Base-by-base conservation (phyloP, 2,888 invertebrate genomes). In the Sphaeridia pumilis region DNA sequence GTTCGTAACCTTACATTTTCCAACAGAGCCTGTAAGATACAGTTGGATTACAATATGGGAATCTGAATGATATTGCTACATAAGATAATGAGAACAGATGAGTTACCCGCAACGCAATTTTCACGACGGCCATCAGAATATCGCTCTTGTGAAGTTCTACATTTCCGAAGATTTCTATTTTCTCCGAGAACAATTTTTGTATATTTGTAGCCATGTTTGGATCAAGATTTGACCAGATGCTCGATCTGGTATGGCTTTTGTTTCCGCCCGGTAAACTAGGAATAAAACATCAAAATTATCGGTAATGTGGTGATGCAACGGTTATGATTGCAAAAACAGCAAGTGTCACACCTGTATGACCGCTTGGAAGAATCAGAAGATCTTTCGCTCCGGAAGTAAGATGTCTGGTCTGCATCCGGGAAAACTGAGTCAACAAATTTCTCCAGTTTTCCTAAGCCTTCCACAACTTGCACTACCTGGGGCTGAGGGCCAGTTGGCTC, bases 121-220 rank as follows among this genome's bases (percentile, higher is more conserved):
- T 97, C 46, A 98, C 82, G 25, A 99, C 88, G 2, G 95, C 95
- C 49, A 93, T 94, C 14, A 97, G 77, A 59, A 98, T 85, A 0
- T 95, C 95, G 1, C 90, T 85, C 69, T 92, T 86, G 59, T 86
- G 89, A 59, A 95, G 92, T 61, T 95, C 89, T 0, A 98, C 92
- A 0, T 89, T 84, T 43, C 90, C 87, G 69, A 97, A 95, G 52
- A 98, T 93, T 69, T 98, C 97, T 55, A 98, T 90, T 66, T 90
- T 78, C 72, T 98, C 97, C 0, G 93, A 93, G 73, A 98, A 98
- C 64, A 98, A 69, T 67, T 89, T 86, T 70, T 87, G 86, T 66
- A 89, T 87, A 67, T 87, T 87, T 34, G 83, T 83, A 46, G 84
- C 83, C 57, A 87, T 75, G 38, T 81, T 83, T 21, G 85, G 84